Evolutionary conservation across 2,888 invertebrate genomes (phyloP).

Genomic region (Apotomis turbidana): DNA sequence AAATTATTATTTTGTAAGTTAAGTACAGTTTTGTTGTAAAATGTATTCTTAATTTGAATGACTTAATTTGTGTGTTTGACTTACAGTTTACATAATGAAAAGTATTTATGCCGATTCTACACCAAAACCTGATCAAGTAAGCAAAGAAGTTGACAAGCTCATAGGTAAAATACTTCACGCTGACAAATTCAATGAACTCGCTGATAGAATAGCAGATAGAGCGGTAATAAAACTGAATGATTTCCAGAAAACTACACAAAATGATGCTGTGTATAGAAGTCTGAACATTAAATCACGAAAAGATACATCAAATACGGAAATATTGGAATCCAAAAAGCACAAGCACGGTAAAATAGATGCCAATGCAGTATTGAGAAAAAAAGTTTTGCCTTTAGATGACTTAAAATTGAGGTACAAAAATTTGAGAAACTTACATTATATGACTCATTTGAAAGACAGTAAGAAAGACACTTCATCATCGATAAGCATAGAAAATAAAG

Average conservation of each 20-base stretch:
- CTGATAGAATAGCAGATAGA: constrained; percentile 56
- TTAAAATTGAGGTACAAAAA: constrained; percentile 22
- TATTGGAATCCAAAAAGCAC: not conserved
- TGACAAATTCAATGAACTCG: constrained; percentile 54
- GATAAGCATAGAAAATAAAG: not conserved
- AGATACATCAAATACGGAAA: no score
- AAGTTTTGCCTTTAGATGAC: not conserved
- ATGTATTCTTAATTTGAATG: not conserved
- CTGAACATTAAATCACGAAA: no score
- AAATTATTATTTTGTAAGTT: constrained; percentile 20
- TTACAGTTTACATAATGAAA: constrained; percentile 12
- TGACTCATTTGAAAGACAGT: not conserved
- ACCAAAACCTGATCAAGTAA: not conserved
- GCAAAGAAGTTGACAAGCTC: constrained; percentile 52
- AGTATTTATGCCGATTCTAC: not conserved
- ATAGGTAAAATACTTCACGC: constrained; percentile 53
- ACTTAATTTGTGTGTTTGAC: not conserved
- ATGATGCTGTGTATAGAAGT: not conserved
- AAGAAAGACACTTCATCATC: not conserved
- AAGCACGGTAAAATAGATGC: constrained; percentile 21
- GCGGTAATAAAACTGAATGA: constrained; percentile 53
- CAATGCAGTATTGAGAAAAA: constrained; percentile 20
- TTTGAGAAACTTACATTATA: constrained; percentile 4
- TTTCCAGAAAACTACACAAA: constrained; percentile 32
- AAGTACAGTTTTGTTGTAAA: not conserved